phyloP scores from a whole-genome alignment of 2,888 invertebrate species.

The Lasiommata megera region DNA sequence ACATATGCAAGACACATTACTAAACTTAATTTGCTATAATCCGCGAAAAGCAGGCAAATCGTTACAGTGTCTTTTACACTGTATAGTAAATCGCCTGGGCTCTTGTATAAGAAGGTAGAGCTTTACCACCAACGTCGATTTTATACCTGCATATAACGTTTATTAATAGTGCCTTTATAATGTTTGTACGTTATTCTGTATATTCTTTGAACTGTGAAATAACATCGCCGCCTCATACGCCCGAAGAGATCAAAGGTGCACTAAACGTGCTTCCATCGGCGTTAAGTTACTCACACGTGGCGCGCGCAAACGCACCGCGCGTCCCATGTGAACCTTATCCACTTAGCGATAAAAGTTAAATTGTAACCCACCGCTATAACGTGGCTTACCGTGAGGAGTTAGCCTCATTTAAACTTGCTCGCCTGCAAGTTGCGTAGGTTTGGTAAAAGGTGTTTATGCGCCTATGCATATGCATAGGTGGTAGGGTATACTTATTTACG shows the following conservation, averaged over 20 bases:
- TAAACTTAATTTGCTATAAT: too few relatives aligned
- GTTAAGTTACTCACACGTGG: slow-evolving; percentile 32
- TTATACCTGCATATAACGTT: background rate
- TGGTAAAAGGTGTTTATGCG: slow-evolving; percentile 28
- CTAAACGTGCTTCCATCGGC: slow-evolving; percentile 37
- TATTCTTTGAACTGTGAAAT: slow-evolving; percentile 40
- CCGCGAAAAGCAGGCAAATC: background rate
- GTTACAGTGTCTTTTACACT: too few relatives aligned
- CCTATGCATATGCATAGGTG: slow-evolving; percentile 7
- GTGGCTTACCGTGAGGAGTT: slow-evolving; percentile 25
- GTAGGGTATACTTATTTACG: background rate
- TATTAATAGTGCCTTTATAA: slow-evolving; percentile 8
- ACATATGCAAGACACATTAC: too few relatives aligned
- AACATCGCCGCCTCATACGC: slow-evolving; percentile 31
- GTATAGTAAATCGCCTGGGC: background rate
- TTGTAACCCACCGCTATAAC: background rate
- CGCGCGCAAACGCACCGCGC: slow-evolving; percentile 1
- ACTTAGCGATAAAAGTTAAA: slow-evolving; percentile 2
- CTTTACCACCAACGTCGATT: background rate
- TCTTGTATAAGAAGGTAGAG: too few relatives aligned
- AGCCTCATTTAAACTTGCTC: slow-evolving; percentile 30
- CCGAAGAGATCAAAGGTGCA: slow-evolving; percentile 43
- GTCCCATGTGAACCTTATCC: background rate
- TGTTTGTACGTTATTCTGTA: slow-evolving; percentile 14
- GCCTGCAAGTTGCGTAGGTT: slow-evolving; percentile 29